Percentiles rank a stretch among this genome's conserved stretches.
Evolutionary conservation across 2,113 vertebrate species (phyloP).

Genomic region (Ammodytes marinus): DNA sequence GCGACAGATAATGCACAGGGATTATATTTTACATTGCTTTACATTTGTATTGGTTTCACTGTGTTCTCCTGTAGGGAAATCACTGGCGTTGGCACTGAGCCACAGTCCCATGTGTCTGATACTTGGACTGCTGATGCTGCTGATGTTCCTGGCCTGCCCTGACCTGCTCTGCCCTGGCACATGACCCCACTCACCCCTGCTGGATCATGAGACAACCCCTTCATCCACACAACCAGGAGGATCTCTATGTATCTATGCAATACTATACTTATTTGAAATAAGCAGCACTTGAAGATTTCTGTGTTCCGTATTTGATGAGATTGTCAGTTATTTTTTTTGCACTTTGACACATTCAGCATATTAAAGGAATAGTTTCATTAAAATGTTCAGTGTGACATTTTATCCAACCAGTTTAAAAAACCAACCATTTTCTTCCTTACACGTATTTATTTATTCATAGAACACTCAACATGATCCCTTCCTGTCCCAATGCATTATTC

Average conservation of each 20-base stretch:
- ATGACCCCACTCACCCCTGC: conserved; percentile 58
- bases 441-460: conserved; percentile 36
- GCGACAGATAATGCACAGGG: background rate
- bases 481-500: conserved; percentile 7
- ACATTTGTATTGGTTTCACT: conserved; percentile 36
- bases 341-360: conserved; percentile 27
- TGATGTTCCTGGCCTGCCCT: conserved; percentile 43
- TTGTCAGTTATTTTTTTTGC: conserved; percentile 31
- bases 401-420: conserved; percentile 1
- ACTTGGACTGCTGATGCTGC: conserved; percentile 77
- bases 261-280: conserved; percentile 21
- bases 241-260: conserved; percentile 35
- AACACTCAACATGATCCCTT: conserved; percentile 9
- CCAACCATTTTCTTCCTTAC: conserved; percentile 1
- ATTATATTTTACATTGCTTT: conserved; percentile 26
- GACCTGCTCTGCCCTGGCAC: conserved; percentile 46
- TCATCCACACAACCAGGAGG: conserved; percentile 16
- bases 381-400: background rate
- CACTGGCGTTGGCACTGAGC: conserved; percentile 61
- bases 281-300: conserved; percentile 40
- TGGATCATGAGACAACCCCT: conserved; percentile 42
- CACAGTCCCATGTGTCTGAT: conserved; percentile 69
- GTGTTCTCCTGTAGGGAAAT: conserved; percentile 71
- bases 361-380: conserved; percentile 23
- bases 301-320: background rate